Evolutionary conservation across 2,797 vertebrate species (phyloP), one percentile per base, ranked within the genome.

Genomic region (Loris lydekkerianus): DNA sequence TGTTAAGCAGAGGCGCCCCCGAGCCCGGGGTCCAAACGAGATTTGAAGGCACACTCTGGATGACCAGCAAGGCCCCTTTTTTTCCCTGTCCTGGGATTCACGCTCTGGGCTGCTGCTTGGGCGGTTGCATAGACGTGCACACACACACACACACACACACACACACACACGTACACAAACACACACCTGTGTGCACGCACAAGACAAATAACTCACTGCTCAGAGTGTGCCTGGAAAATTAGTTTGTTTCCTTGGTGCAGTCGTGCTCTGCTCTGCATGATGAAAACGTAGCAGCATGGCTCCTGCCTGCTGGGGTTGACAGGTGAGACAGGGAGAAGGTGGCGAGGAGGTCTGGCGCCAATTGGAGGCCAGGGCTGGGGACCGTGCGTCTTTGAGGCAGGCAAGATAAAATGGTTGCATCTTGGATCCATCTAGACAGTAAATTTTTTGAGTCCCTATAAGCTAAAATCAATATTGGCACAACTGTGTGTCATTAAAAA

Each of bases 381-480:
- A 58, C 82, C 23, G 65, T 81, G 93, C 20, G 0, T 98, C 98
- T 96, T 95, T 91, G 18, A 96, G 86, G 97, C 76, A 82, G 40
- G 61, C 83, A 17, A 93, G 98, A 98, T 96, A 72, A 93, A 98
- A 96, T 1, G 43, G 97, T 97, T 97, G 94, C 92, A 9, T 98
- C 97, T 98, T 97, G 98, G 98, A 98, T 98, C 95, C 98, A 98
- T 98, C 97, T 86, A 98, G 98, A 98, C 97, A 98, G 98, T 99
- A 98, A 98, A 98, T 98, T 98, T 98, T 98, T 98, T 97, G 98
- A 98, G 98, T 98, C 98, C 98, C 98, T 98, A 98, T 98, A 98
- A 99, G 98, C 98, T 98, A 98, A 98, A 98, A 98, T 99, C 98
- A 98, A 99, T 99, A 99, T 98, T 99, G 98, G 98, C 98, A 98